Conservation (phyloP, 2,113 vertebrate species). For the Petaurus breviceps region DNA sequence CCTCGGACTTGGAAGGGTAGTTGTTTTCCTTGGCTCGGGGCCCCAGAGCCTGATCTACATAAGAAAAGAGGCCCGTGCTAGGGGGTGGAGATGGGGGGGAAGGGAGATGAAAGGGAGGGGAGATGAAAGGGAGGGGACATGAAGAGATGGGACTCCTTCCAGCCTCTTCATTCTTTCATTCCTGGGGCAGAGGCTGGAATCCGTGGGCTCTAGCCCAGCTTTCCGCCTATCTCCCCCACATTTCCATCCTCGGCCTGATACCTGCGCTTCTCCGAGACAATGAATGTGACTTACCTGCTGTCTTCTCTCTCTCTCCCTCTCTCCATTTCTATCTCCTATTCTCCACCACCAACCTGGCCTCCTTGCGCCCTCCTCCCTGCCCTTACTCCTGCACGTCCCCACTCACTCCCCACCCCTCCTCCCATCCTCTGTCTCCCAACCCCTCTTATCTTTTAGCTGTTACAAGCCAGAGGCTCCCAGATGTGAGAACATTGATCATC, state of each 20-base stretch:
- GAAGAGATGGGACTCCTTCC: background rate
- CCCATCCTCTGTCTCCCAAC: slow-evolving; percentile 58
- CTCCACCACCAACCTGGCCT: slow-evolving; percentile 21
- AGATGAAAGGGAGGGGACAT: background rate
- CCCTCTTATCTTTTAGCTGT: slow-evolving; percentile 81
- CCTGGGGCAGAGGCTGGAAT: slow-evolving; percentile 46
- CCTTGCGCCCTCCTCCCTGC: slow-evolving; percentile 45
- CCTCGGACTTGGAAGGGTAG: background rate
- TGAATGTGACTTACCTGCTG: slow-evolving; percentile 64
- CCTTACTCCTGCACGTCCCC: background rate
- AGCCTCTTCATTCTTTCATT: background rate
- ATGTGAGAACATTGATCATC: slow-evolving; percentile 79
- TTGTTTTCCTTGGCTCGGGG: background rate
- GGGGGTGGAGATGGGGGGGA: background rate
- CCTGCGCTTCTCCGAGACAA: slow-evolving; percentile 42
- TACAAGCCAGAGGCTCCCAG: slow-evolving; percentile 85
- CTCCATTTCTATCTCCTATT: slow-evolving; percentile 54
- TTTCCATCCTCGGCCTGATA: background rate
- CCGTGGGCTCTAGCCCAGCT: slow-evolving; percentile 54
- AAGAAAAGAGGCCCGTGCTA: background rate
- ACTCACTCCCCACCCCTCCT: background rate
- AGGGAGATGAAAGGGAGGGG: background rate
- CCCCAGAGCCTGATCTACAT: background rate
- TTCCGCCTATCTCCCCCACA: background rate
- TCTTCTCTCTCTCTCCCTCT: slow-evolving; percentile 62